Percentiles rank a stretch among this genome's conserved stretches.
phyloP scores from a whole-genome alignment of 2,797 vertebrate genomes.

The Enteromius afrohamiltoni region DNA sequence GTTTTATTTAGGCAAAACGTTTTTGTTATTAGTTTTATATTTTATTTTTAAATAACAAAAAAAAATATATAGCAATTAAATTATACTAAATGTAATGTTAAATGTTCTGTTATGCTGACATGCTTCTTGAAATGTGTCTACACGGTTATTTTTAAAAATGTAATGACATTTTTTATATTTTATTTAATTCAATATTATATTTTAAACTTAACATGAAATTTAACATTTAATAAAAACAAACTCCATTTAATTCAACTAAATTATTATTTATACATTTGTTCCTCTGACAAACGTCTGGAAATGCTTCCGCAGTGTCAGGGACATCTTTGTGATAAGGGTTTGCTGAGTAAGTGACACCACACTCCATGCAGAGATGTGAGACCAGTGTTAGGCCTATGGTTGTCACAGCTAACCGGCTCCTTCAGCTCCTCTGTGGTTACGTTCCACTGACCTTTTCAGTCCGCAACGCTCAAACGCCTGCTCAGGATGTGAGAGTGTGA shows the following conservation, averaged over 20 bases:
- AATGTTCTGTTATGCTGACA: background rate
- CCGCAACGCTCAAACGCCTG: conserved; percentile 48
- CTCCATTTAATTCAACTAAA: background rate
- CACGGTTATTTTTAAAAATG: background rate
- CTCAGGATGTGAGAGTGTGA: conserved; percentile 64
- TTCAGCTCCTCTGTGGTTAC: conserved; percentile 55
- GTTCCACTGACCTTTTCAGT: conserved; percentile 63
- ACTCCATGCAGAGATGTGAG: conserved; percentile 22
- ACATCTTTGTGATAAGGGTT: background rate
- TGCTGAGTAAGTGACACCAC: conserved; percentile 34
- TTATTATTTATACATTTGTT: background rate
- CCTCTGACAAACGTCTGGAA: background rate
- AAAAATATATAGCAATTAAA: background rate
- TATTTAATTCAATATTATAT: background rate
- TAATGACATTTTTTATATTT: background rate
- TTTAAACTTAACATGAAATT: background rate
- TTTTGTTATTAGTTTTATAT: background rate
- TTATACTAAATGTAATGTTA: background rate
- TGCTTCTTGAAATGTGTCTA: background rate
- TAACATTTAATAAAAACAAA: background rate
- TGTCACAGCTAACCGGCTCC: background rate
- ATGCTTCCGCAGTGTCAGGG: background rate
- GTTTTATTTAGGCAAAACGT: background rate
- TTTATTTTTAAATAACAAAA: background rate
- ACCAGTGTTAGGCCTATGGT: background rate